Conservation (phyloP, 30 jellyfish, hydroid and myxozoan genomes). For the Catostylus mosaicus region DNA sequence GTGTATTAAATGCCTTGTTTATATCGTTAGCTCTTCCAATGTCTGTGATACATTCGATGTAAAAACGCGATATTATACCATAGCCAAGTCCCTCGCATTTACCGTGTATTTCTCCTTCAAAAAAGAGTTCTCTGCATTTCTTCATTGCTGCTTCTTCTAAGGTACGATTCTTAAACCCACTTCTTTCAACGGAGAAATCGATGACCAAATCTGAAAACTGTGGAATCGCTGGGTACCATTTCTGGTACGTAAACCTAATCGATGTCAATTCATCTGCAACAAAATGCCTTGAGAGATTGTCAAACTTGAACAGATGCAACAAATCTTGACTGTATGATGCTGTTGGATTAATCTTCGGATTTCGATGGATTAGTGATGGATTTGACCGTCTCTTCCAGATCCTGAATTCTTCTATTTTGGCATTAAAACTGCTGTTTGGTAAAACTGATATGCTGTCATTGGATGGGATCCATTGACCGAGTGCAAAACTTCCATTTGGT, state of each 20-base stretch:
- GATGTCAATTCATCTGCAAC: conserved; percentile 52
- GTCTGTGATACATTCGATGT: conserved; percentile 28
- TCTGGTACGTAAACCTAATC: neutral
- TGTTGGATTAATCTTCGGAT: conserved; percentile 32
- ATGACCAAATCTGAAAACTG: conserved; percentile 40
- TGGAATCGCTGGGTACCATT: conserved; percentile 67
- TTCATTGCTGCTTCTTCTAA: conserved; percentile 32
- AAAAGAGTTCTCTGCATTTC: conserved; percentile 14
- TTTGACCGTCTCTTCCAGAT: conserved; percentile 69
- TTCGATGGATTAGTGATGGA: conserved; percentile 54
- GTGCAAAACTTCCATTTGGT: conserved; percentile 24
- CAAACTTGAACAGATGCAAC: conserved; percentile 60
- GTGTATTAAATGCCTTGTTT: conserved; percentile 12
- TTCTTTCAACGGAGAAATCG: conserved; percentile 5
- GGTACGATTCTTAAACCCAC: conserved; percentile 13
- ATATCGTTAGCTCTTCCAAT: conserved; percentile 25
- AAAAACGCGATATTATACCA: conserved; percentile 29
- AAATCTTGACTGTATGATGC: conserved; percentile 46
- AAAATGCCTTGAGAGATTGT: conserved; percentile 31
- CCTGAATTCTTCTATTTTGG: conserved; percentile 60
- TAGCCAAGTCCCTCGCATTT: conserved; percentile 35
- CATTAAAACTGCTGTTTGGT: conserved; percentile 58
- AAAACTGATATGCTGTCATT: neutral
- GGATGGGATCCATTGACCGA: conserved; percentile 73
- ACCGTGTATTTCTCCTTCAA: conserved; percentile 11